phyloP scores from a whole-genome alignment of 2,797 vertebrate species.

The Pantherophis vulpinus region DNA sequence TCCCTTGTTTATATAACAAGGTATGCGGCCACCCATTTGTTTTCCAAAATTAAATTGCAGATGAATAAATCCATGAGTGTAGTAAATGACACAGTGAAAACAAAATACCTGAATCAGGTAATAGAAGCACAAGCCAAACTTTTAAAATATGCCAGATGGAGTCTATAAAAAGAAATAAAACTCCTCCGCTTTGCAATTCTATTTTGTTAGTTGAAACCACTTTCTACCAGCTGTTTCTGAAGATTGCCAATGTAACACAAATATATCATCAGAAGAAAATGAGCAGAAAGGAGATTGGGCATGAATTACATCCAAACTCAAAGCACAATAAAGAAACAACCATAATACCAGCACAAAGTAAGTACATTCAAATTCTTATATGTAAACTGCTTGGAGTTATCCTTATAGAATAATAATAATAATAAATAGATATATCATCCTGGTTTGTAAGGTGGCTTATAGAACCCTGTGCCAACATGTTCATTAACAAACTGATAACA shows the following conservation, averaged over 20 bases:
- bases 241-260: not conserved
- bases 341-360: not conserved
- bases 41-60: not conserved
- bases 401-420: not conserved
- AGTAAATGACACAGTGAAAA: not conserved
- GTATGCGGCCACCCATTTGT: not conserved
- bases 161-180: not conserved
- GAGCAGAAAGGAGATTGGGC: not conserved
- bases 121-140: not conserved
- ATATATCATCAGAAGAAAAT: not conserved
- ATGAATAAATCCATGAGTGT: not conserved
- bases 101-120: not conserved
- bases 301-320: not conserved
- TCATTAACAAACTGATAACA: constrained; percentile 49
- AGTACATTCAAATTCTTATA: not conserved
- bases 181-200: not conserved
- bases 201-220: not conserved
- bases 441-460: not conserved
- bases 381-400: not conserved
- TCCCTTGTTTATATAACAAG: not conserved
- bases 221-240: not conserved
- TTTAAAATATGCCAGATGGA: not conserved
- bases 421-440: not conserved
- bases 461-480: constrained; percentile 47
- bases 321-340: not conserved